Percentiles rank a stretch among this genome's conserved stretches.
Conservation (phyloP, 2,113 vertebrate genomes). For the Tragelaphus imberbis region DNA sequence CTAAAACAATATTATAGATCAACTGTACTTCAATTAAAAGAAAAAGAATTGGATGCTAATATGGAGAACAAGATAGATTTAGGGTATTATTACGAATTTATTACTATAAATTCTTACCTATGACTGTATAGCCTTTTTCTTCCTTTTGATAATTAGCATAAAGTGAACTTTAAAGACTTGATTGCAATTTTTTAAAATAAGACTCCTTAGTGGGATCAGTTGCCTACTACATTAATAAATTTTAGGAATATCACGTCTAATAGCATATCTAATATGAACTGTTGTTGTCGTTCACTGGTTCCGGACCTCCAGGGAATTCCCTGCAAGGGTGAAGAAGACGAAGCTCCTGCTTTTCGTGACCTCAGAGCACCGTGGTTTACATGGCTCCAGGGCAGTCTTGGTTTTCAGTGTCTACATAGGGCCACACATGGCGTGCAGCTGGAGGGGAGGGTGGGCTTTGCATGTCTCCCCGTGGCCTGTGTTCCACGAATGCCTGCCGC, state of each 20-base stretch:
- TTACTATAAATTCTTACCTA: not conserved
- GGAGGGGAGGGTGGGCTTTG: accelerated
- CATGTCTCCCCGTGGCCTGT: accelerated
- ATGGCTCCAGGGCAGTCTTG: not conserved
- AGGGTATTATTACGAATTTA: not conserved
- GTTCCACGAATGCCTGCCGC: accelerated
- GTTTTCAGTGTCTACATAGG: accelerated
- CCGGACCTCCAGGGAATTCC: not conserved
- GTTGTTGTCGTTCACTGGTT: not conserved
- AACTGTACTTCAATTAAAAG: not conserved
- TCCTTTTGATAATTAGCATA: not conserved
- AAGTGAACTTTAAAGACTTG: not conserved
- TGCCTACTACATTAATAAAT: not conserved
- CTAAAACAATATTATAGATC: not conserved
- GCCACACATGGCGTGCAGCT: accelerated
- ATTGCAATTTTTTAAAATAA: not conserved
- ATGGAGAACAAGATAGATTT: not conserved
- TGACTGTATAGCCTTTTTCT: not conserved
- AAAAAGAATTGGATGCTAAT: not conserved
- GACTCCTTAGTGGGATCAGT: not conserved
- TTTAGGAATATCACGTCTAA: not conserved
- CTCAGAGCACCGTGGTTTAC: not conserved
- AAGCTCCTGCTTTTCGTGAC: not conserved
- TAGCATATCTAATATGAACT: not conserved
- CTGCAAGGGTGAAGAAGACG: not conserved